Conservation (phyloP, 2,113 vertebrate species). For the Cyprinus carpio region DNA sequence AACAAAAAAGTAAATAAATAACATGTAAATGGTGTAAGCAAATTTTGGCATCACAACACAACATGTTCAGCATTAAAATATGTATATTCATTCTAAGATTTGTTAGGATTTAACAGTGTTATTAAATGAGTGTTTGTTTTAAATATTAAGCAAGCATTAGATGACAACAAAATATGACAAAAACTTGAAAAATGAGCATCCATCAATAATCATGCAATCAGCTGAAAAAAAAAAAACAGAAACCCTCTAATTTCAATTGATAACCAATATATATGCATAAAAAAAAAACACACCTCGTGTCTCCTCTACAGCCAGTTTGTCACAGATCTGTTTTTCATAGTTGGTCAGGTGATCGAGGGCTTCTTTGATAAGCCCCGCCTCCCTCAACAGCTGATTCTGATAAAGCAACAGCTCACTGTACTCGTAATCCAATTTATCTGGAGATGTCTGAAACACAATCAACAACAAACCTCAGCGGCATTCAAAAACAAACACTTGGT, state of each 20-base stretch:
- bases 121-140: not conserved
- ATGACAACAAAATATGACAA: not conserved
- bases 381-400: slow-evolving; percentile 95
- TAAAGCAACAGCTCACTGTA: slow-evolving; percentile 96
- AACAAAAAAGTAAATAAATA: no score
- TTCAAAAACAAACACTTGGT: not conserved
- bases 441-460: slow-evolving; percentile 84
- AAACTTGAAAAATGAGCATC: not conserved
- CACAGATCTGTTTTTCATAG: slow-evolving; percentile 96
- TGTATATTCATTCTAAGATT: not conserved
- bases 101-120: not conserved
- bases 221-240: not conserved
- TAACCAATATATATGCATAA: no score
- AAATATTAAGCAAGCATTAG: not conserved
- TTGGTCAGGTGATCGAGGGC: slow-evolving; percentile 92
- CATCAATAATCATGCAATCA: not conserved
- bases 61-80: not conserved
- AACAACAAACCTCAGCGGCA: slow-evolving; percentile 30
- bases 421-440: slow-evolving; percentile 97
- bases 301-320: slow-evolving; percentile 96
- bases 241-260: not conserved
- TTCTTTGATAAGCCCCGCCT: slow-evolving; percentile 91
- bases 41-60: no score
- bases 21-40: no score
- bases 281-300: slow-evolving; percentile 83